These are phyloP conservation scores for Centruroides sculpturatus DNA, from an alignment of 1,140 invertebrate genomes.

Conservation along the genomic window DNA sequence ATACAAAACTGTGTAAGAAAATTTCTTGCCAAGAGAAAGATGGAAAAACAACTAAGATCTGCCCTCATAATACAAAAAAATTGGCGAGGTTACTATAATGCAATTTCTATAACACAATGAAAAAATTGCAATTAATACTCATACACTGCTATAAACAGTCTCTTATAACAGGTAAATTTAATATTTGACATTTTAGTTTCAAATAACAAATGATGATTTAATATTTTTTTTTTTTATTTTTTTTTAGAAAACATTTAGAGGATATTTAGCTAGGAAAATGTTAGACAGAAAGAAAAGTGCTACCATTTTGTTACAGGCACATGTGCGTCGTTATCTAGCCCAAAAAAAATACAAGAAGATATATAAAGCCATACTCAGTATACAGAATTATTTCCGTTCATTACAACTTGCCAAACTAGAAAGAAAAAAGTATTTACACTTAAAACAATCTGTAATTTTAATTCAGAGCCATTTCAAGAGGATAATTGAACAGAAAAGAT, in stretches of 20 bases:
- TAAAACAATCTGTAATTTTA: no score
- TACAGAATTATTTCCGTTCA: no score
- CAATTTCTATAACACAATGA: no score
- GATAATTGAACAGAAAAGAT: no score
- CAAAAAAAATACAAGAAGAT: no score
- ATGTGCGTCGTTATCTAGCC: no score
- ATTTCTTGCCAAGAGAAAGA: not conserved
- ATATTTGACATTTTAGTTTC: not conserved
- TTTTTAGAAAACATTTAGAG: not conserved
- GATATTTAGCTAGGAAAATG: not conserved
- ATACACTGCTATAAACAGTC: no score
- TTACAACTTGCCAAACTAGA: no score
- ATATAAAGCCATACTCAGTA: no score
- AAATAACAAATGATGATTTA: not conserved
- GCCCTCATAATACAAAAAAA: constrained; percentile 3
- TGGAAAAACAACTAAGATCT: not conserved
- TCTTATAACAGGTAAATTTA: constrained; percentile 5
- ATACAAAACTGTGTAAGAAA: constrained; percentile 22
- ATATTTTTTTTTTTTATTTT: not conserved
- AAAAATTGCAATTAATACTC: no score
- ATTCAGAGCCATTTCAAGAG: no score
- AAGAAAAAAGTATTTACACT: no score
- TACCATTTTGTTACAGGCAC: not conserved
- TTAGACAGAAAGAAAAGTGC: not conserved
- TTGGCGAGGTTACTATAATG: constrained; percentile 3